A percentile compares a stretch with the other conserved stretches of the same genome.
Evolutionary conservation across 2,797 vertebrate species (phyloP).

Genomic region (Ptychadena robeensis): DNA sequence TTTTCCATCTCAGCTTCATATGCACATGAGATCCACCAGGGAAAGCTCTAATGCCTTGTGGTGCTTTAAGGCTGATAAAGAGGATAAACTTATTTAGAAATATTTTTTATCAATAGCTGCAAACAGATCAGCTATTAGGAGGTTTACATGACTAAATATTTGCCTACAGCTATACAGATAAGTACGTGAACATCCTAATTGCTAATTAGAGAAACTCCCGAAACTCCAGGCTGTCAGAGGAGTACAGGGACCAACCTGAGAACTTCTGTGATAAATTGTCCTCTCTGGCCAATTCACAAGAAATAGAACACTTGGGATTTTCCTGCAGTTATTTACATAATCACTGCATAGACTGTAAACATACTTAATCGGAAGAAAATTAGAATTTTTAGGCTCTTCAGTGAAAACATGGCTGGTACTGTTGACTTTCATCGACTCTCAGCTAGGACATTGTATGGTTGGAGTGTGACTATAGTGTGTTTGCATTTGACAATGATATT

Average conservation of each 20-base stretch:
- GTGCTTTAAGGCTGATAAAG: background rate
- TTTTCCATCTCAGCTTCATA: background rate
- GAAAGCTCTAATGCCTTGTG: background rate
- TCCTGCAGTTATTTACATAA: background rate
- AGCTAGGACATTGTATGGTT: too few species aligned
- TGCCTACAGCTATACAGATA: background rate
- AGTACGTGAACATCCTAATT: background rate
- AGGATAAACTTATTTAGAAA: background rate
- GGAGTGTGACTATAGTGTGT: too few species aligned
- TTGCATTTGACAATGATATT: too few species aligned
- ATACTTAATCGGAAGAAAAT: conserved; percentile 8
- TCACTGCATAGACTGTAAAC: background rate
- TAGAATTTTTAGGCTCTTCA: too few species aligned
- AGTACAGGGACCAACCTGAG: background rate
- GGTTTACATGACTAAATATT: conserved; percentile 1
- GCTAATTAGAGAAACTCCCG: conserved; percentile 23
- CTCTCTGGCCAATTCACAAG: background rate
- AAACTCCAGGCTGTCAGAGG: conserved; percentile 14
- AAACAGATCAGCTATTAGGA: background rate
- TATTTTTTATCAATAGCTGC: conserved; percentile 4
- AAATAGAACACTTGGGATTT: conserved; percentile 7
- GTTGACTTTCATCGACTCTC: too few species aligned
- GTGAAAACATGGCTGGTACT: too few species aligned
- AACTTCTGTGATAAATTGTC: background rate
- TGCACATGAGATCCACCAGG: background rate